A percentile compares a stretch with the other conserved stretches of the same genome.
Conservation (phyloP, 2,113 vertebrate genomes). For the Neodontobutis hainanensis region DNA sequence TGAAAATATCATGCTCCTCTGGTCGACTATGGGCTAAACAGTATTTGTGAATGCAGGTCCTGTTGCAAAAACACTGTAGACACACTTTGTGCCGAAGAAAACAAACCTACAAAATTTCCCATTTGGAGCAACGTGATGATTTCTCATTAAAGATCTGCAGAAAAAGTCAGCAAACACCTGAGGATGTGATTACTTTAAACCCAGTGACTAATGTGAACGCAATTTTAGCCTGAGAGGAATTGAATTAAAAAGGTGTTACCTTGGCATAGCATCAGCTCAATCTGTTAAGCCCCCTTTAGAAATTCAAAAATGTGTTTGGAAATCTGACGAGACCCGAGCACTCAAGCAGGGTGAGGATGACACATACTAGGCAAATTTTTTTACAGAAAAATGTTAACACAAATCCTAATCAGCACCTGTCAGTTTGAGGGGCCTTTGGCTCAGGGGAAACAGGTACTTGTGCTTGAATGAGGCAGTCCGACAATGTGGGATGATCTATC, state of each 20-base stretch:
- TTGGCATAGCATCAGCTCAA: neutral
- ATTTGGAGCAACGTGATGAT: neutral
- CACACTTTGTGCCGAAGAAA: neutral
- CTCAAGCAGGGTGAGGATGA: neutral
- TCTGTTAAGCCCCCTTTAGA: conserved; percentile 16
- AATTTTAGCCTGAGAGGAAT: neutral
- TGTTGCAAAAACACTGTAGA: neutral
- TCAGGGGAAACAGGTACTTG: conserved; percentile 31
- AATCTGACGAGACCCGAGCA: conserved; percentile 27
- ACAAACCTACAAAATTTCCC: neutral
- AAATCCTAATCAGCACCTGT: conserved; percentile 38
- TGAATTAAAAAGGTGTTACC: neutral
- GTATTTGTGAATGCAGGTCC: no score
- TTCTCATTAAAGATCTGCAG: neutral
- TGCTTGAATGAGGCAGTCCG: conserved; percentile 29
- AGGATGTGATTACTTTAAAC: conserved; percentile 13
- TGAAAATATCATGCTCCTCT: no score
- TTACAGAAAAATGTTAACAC: conserved; percentile 21
- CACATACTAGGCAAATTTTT: neutral
- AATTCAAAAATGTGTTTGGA: conserved; percentile 32
- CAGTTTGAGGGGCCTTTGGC: conserved; percentile 44
- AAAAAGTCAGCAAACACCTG: neutral
- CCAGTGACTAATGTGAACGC: conserved; percentile 10
- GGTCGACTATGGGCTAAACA: no score
- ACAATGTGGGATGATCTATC: conserved; percentile 61